Percentiles rank a stretch among this genome's conserved stretches.
Evolutionary conservation across 2,888 invertebrate species (phyloP).

Genomic region (Therioaphis trifolii): DNA sequence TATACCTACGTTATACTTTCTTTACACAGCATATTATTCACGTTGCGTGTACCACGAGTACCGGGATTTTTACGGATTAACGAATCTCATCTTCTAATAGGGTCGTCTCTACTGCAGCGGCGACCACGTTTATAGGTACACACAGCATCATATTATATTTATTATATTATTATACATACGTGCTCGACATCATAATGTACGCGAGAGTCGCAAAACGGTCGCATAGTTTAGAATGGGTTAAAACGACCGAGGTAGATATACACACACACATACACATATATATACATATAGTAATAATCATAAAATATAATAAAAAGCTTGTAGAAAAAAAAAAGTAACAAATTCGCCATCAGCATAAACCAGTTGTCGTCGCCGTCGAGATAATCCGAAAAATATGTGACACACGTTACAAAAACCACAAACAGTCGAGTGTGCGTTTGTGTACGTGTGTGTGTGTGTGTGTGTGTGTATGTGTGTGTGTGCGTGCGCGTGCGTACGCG

Average conservation of each 20-base stretch:
- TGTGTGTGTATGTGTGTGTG: too few species aligned
- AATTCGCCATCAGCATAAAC: conserved; percentile 55
- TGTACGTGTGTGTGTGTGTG: too few species aligned
- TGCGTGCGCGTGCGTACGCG: background rate
- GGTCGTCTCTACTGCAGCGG: background rate
- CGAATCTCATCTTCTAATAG: conserved; percentile 38
- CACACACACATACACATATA: too few species aligned
- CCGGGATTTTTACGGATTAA: conserved; percentile 46
- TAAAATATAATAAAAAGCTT: conserved; percentile 21
- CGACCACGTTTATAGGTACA: too few species aligned
- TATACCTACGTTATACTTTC: background rate
- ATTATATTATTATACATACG: too few species aligned
- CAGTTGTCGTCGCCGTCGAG: conserved; percentile 54
- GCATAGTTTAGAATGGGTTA: conserved; percentile 35
- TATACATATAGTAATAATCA: conserved; percentile 12
- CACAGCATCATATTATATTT: too few species aligned
- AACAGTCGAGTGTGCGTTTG: too few species aligned
- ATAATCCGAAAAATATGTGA: conserved; percentile 58
- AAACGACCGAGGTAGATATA: background rate
- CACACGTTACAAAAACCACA: conserved; percentile 32
- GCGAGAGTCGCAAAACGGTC: background rate
- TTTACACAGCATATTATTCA: background rate
- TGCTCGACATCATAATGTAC: conserved; percentile 42
- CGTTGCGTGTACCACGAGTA: background rate
- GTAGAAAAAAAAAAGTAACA: conserved; percentile 27